Conservation (phyloP, 2,113 vertebrate species). For the Coreoperca whiteheadi region DNA sequence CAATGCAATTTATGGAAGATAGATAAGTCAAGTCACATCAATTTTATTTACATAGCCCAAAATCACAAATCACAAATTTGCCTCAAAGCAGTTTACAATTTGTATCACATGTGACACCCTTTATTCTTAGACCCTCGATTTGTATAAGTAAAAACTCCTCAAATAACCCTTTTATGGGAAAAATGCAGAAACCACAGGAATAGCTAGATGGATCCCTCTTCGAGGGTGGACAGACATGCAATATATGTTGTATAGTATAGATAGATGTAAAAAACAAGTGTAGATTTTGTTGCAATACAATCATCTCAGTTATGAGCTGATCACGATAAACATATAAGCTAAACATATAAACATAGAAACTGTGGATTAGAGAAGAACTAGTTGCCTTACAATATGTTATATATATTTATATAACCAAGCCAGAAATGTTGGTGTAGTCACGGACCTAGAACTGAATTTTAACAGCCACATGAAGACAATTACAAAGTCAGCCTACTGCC, state of each 20-base stretch:
- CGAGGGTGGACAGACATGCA: not conserved
- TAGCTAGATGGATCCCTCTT: not conserved
- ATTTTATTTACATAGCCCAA: not conserved
- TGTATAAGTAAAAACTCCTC: not conserved
- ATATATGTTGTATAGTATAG: not conserved
- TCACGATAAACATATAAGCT: too few relatives aligned
- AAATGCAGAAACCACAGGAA: not conserved
- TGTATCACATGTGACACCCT: not conserved
- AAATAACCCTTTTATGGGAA: not conserved
- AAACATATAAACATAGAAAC: too few relatives aligned
- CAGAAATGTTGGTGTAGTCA: too few relatives aligned
- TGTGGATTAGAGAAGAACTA: not conserved
- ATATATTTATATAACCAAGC: too few relatives aligned
- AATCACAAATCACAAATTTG: not conserved
- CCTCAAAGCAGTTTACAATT: not conserved
- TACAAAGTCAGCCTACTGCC: too few relatives aligned
- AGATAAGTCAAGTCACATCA: not conserved
- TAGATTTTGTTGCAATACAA: too few relatives aligned
- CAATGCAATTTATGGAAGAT: not conserved
- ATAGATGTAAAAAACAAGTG: not conserved
- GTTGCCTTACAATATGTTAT: not conserved
- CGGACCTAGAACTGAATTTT: too few relatives aligned
- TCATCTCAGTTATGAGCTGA: too few relatives aligned
- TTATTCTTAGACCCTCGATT: not conserved
- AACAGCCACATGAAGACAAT: too few relatives aligned